These are phyloP conservation scores for Pygathrix nemaeus DNA, from an alignment of 2,113 vertebrate species.

Conservation along the genomic window DNA sequence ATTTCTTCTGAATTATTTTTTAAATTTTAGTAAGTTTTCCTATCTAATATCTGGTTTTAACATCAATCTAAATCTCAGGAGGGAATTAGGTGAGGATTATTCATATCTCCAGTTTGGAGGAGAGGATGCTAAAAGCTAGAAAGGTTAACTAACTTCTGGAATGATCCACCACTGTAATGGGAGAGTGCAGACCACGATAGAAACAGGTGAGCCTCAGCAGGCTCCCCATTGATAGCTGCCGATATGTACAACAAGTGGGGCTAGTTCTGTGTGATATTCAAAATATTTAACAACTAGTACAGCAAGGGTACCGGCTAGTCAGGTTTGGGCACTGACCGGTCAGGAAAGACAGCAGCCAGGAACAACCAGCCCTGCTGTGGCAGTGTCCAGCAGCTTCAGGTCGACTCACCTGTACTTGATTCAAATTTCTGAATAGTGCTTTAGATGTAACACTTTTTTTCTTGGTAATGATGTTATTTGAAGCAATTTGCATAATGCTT, in stretches of 20 bases:
- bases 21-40: background rate
- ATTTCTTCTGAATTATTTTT: conserved; percentile 36
- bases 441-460: background rate
- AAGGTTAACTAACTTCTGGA: background rate
- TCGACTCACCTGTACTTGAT: background rate
- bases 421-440: background rate
- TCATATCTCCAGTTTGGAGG: background rate
- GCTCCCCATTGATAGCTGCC: background rate
- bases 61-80: background rate
- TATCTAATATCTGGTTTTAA: background rate
- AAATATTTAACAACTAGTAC: background rate
- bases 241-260: background rate
- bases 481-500: background rate
- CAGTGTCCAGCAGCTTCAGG: background rate
- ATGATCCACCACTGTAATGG: background rate
- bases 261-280: background rate
- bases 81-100: background rate
- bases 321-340: background rate
- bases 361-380: accelerated
- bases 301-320: background rate
- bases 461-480: background rate
- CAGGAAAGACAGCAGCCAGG: background rate
- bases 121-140: background rate
- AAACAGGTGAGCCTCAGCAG: background rate
- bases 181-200: background rate